These are phyloP conservation scores for Drosophila ironensis DNA, from an alignment of 1,140 invertebrate species.

Conservation along the genomic window DNA sequence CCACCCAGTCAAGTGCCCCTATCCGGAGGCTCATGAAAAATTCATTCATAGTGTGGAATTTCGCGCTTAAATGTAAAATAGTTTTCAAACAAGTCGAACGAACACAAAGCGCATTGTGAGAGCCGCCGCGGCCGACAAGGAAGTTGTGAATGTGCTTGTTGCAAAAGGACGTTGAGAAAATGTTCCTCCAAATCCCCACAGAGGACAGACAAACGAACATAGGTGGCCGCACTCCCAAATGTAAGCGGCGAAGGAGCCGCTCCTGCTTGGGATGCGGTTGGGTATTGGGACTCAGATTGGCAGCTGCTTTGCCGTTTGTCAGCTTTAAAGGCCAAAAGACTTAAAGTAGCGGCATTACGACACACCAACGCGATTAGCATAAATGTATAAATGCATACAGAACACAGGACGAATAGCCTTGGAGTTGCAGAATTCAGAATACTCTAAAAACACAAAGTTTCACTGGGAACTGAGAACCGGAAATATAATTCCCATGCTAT, in stretches of 20 bases:
- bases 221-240: slow-evolving; percentile 35
- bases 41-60: slow-evolving; percentile 82
- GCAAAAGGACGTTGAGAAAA: slow-evolving; percentile 72
- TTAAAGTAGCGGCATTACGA: slow-evolving; percentile 80
- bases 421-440: not conserved
- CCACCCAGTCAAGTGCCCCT: slow-evolving; percentile 27
- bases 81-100: slow-evolving; percentile 79
- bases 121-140: slow-evolving; percentile 59
- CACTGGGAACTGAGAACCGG: not conserved
- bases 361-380: slow-evolving; percentile 73
- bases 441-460: not conserved
- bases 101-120: slow-evolving; percentile 75
- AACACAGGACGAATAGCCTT: slow-evolving; percentile 3
- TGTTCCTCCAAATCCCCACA: slow-evolving; percentile 52
- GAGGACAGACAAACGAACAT: slow-evolving; percentile 25
- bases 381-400: slow-evolving; percentile 79
- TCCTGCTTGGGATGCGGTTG: slow-evolving; percentile 1
- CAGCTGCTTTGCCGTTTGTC: slow-evolving; percentile 50
- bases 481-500: too few species aligned
- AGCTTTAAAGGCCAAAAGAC: slow-evolving; percentile 70
- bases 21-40: slow-evolving; percentile 71
- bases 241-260: slow-evolving; percentile 21
- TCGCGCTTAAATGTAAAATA: slow-evolving; percentile 82
- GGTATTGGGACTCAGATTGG: slow-evolving; percentile 26
- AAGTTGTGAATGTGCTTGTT: slow-evolving; percentile 25